Base-by-base conservation (phyloP, 2,113 vertebrate species). In the Macquaria australasica region DNA sequence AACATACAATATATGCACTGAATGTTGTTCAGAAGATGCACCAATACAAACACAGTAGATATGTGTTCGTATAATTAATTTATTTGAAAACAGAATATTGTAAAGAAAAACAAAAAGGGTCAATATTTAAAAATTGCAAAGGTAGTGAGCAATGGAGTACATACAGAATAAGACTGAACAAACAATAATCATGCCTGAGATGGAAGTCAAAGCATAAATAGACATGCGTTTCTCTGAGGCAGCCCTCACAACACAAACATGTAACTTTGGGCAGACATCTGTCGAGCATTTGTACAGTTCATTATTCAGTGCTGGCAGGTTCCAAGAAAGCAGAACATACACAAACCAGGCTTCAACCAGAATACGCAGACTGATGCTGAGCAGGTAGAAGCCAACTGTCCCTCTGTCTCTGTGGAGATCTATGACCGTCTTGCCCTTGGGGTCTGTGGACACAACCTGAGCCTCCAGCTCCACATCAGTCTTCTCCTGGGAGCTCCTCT, bases 201-300 rank as follows among this genome's bases (percentile, higher is more conserved):
- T 73, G 6, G 86, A 89, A 34, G 81, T 51, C 25, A 95, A 76
- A n/a, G 88, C 88, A 51, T 92, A 93, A 82, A 92, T 72, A 34
- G 92, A 94, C 90, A 93, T 93, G 8, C 7, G 45, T 67, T 96
- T 95, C 83, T 95, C 95, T 2, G 66, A 64, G 14, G n/a, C 68
- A 0, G 62, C 84, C 62, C 72, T 77, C 55, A 87, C 50, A 69
- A 83, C 58, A 70, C 75, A 80, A 25, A 83, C 5, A 39, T 25
- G 4, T 4, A 60, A 39, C 34, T 50, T 2, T 28, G 56, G 16
- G 75, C 94, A 95, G 31, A 55, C 45, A 0, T 18, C 4, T 4
- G 55, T 69, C 1, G 3, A 64, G 23, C 60, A 14, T 23, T 41
- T 23, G 43, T 41, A 67, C 1, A 15, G 14, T 12, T 7, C 7